A percentile compares a stretch with the other conserved stretches of the same genome.
Evolutionary conservation across 2,113 vertebrate species (phyloP).

Genomic region (Pseudorasbora parva): DNA sequence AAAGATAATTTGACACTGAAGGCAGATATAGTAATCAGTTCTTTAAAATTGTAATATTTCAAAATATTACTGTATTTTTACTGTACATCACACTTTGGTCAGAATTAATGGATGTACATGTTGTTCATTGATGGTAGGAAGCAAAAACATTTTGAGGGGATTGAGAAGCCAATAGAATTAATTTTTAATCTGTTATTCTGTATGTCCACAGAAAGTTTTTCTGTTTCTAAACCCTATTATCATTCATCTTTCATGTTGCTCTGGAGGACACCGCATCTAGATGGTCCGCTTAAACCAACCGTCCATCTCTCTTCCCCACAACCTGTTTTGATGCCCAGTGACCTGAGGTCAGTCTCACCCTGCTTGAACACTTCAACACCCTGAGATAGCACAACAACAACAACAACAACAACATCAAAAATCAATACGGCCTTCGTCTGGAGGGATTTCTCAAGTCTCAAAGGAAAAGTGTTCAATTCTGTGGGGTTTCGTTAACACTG

Average conservation of each 20-base stretch:
- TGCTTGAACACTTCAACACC: conserved; percentile 30
- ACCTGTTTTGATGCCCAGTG: conserved; percentile 35
- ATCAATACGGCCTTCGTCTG: conserved; percentile 49
- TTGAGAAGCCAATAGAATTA: background rate
- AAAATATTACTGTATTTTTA: background rate
- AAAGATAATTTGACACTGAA: background rate
- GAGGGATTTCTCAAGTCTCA: conserved; percentile 46
- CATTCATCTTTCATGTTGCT: conserved; percentile 8
- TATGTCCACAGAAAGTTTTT: background rate
- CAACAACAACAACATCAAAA: conserved; percentile 43
- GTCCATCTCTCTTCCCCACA: background rate
- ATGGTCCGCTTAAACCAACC: conserved; percentile 8
- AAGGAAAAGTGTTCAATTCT: conserved; percentile 38
- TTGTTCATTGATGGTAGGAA: background rate
- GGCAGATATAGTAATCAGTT: background rate
- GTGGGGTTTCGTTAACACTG: conserved; percentile 37
- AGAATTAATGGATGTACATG: background rate
- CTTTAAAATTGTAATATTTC: background rate
- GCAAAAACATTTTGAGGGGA: background rate
- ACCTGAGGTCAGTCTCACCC: conserved; percentile 38
- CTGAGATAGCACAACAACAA: conserved; percentile 37
- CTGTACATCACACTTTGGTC: background rate
- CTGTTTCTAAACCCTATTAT: conserved; percentile 2
- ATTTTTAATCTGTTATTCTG: background rate
- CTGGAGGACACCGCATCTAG: background rate